Evolutionary conservation across 2,113 vertebrate species (phyloP).

Genomic region (Kryptolebias marmoratus): DNA sequence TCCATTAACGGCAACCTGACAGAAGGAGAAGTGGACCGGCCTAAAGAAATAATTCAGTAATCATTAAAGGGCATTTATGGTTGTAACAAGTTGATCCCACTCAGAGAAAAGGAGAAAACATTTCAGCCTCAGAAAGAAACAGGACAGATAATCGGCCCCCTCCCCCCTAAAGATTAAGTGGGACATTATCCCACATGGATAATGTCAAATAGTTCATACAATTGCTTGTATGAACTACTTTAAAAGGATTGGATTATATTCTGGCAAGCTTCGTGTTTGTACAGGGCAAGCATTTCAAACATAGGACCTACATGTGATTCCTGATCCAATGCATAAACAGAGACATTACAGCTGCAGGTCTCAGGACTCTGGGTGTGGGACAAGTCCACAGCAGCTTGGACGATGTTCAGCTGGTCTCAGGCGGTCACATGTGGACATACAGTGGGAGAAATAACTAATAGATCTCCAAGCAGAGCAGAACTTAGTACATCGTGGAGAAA

Average conservation of each 20-base stretch:
- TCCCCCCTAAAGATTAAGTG: constrained; percentile 70
- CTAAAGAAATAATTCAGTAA: constrained; percentile 46
- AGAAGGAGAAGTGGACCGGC: constrained; percentile 13
- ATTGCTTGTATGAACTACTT: constrained; percentile 82
- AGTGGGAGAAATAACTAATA: too few relatives aligned
- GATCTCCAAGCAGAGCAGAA: too few relatives aligned
- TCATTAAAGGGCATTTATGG: constrained; percentile 52
- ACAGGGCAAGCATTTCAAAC: background rate
- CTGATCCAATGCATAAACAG: background rate
- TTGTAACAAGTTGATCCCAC: constrained; percentile 34
- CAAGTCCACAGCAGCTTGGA: too few relatives aligned
- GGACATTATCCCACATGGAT: constrained; percentile 75
- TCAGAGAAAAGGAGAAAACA: constrained; percentile 58
- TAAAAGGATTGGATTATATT: constrained; percentile 78
- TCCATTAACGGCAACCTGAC: constrained; percentile 52
- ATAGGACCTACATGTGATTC: background rate
- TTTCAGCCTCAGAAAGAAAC: constrained; percentile 61
- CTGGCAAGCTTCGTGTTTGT: constrained; percentile 12
- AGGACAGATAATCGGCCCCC: constrained; percentile 61
- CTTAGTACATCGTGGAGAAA: too few relatives aligned
- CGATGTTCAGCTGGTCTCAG: too few relatives aligned
- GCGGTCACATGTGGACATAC: too few relatives aligned
- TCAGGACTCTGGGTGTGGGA: too few relatives aligned
- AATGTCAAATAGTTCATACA: constrained; percentile 24
- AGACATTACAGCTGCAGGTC: too few relatives aligned